Evolutionary conservation across 2,113 vertebrate genomes (phyloP), one percentile per base, ranked within the genome.

Genomic region (Pangasianodon gigas): DNA sequence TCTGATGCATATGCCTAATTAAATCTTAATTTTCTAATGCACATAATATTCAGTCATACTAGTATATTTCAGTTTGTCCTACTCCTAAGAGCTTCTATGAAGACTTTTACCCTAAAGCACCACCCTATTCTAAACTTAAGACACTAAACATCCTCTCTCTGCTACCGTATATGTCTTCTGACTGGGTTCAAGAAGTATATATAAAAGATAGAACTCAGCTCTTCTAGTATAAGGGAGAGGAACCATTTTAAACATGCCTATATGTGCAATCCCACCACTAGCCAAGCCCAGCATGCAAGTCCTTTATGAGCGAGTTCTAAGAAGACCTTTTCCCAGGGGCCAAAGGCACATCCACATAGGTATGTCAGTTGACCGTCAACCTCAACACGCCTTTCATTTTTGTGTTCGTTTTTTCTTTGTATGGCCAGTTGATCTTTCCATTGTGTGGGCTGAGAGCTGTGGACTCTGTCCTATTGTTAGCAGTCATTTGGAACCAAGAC

Each of bases 261-360:
- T 99, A 97, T 98, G 97, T 99, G 94, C 97, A 98, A 98, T 98
- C 96, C 97, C 97, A 89, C 95, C 96, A 99, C 97, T 99, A 99
- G 98, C 98, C 96, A 97, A 98, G 96, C 95, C 98, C 97, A 98
- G 97, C 98, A 98, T 97, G 98, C 98, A 99, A 96, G 98, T 98
- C 96, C 98, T 99, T 96, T 99, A 98, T 98, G 98, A 99, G 93
- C 95, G 98, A 96, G 98, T 99, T 95, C 98, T 99, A 96, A 98
- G 98, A 98, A 98, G 98, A 99, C 97, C 98, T 95, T 98, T 97
- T 94, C 97, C 97, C 95, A 95, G 97, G 96, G 93, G 96, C 95
- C 97, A 97, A 96, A 97, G 96, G 94, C 97, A 96, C 97, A 95
- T 96, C 96, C 96, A 95, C 96, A 96, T 98, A 97, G 98, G 98